phyloP scores from a whole-genome alignment of 2,113 vertebrate genomes.

The Triplophysa siluroides region DNA sequence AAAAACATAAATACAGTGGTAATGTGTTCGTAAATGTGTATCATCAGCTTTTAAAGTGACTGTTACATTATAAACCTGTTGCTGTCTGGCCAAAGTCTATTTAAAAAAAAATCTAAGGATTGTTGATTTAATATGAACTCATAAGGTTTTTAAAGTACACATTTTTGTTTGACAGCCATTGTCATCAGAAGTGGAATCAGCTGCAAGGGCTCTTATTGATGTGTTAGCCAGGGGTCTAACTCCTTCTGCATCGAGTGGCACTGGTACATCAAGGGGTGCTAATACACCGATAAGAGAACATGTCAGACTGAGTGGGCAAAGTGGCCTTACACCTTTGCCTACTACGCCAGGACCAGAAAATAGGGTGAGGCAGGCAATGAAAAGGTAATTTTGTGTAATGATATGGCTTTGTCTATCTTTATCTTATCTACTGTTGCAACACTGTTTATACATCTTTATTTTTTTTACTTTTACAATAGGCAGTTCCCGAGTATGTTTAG shows the following conservation, averaged over 20 bases:
- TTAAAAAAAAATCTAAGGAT: too few species aligned
- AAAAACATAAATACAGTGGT: too few species aligned
- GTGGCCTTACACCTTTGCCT: neutral
- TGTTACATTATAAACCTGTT: too few species aligned
- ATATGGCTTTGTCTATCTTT: too few species aligned
- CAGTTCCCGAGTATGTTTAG: neutral
- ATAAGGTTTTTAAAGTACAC: too few species aligned
- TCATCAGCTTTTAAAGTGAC: too few species aligned
- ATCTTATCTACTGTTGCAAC: too few species aligned
- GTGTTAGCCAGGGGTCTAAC: conserved; percentile 1
- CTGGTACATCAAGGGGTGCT: neutral
- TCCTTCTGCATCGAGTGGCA: neutral
- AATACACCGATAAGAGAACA: too few species aligned
- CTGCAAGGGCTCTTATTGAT: conserved; percentile 3
- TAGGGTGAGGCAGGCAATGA: neutral
- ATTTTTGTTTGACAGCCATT: neutral
- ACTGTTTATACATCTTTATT: neutral
- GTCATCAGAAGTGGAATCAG: neutral
- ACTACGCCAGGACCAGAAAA: neutral
- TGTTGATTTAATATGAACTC: too few species aligned
- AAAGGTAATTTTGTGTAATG: neutral
- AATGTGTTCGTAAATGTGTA: too few species aligned
- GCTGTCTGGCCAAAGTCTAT: too few species aligned
- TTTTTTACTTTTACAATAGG: neutral
- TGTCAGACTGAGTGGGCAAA: too few species aligned